Conservation (phyloP, 2,113 vertebrate species). For the Furnarius figulus region DNA sequence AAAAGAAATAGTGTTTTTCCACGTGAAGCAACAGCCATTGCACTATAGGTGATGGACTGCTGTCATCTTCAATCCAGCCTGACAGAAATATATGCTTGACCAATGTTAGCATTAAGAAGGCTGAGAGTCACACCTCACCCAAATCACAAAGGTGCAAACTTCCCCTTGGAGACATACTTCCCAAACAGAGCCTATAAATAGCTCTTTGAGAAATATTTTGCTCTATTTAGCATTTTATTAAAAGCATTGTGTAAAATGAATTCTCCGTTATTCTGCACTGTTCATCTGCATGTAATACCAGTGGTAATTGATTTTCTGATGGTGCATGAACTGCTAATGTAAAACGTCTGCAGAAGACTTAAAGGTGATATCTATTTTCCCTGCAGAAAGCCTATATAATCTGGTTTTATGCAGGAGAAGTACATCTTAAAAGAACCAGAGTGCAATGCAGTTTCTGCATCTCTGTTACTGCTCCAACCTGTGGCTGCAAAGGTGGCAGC, state of each 20-base stretch:
- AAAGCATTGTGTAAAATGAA: conserved; percentile 60
- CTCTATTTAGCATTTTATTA: conserved; percentile 70
- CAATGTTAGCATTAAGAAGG: not conserved
- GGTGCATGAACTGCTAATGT: conserved; percentile 40
- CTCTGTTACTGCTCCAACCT: not conserved
- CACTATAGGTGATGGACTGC: not conserved
- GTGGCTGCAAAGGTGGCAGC: not conserved
- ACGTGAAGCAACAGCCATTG: not conserved
- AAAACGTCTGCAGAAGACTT: conserved; percentile 37
- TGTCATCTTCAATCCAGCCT: not conserved
- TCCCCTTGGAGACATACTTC: conserved; percentile 8
- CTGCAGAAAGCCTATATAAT: not conserved
- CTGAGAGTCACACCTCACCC: not conserved
- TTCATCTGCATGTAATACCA: conserved; percentile 52
- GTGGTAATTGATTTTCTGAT: conserved; percentile 58
- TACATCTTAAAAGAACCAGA: not conserved
- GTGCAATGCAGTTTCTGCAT: not conserved
- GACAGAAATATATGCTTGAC: not conserved
- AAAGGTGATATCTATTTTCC: conserved; percentile 46
- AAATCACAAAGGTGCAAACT: conserved; percentile 21
- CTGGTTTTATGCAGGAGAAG: not conserved
- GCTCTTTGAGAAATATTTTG: conserved; percentile 63
- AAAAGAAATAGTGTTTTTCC: not conserved
- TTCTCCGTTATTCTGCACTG: conserved; percentile 43
- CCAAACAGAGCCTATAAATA: conserved; percentile 61